phyloP scores from a whole-genome alignment of 2,113 vertebrate genomes.

The Ursus arctos region DNA sequence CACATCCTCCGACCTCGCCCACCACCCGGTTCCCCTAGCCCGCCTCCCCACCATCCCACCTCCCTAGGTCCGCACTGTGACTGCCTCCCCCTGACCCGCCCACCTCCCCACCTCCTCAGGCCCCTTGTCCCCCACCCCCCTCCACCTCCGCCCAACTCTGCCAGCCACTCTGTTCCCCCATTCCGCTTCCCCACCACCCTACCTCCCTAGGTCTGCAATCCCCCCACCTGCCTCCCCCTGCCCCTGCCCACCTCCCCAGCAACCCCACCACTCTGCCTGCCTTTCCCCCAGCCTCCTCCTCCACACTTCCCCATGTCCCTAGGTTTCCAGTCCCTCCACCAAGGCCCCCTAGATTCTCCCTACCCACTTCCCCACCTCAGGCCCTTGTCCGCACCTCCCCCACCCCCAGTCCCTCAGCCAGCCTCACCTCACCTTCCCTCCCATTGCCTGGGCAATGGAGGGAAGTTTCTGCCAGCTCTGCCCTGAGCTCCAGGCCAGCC shows the following conservation, averaged over 20 bases:
- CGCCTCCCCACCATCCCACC: background rate
- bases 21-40: too few relatives aligned
- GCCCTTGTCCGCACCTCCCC: background rate
- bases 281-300: background rate
- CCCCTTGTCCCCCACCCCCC: too few relatives aligned
- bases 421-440: background rate
- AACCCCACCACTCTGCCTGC: background rate
- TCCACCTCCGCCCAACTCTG: conserved; percentile 10
- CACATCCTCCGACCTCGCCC: conserved; percentile 59
- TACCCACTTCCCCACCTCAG: background rate
- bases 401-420: background rate
- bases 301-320: background rate
- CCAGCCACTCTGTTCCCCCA: background rate
- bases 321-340: background rate
- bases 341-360: background rate
- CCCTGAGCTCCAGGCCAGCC: background rate
- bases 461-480: background rate
- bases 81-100: background rate
- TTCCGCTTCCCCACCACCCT: background rate
- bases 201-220: too few relatives aligned
- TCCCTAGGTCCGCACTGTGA: background rate
- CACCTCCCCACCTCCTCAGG: background rate
- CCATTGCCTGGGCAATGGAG: too few relatives aligned
- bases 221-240: too few relatives aligned
- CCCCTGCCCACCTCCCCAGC: conserved; percentile 21